Evolutionary conservation across 2,797 vertebrate genomes (phyloP).

Genomic region (Acrocephalus scirpaceus): DNA sequence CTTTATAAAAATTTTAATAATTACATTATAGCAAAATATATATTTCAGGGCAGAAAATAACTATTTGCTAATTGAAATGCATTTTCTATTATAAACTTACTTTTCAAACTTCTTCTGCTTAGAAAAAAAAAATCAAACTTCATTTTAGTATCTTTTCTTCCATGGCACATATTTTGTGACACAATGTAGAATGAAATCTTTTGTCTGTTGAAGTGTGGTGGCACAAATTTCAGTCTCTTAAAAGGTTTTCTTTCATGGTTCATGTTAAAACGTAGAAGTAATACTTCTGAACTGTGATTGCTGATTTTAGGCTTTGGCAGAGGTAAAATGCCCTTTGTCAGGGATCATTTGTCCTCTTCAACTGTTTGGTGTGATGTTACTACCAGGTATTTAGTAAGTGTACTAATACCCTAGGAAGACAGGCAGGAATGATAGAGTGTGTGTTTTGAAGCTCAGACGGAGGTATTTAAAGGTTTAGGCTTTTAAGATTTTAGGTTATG

Average conservation of each 20-base stretch:
- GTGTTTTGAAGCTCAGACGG: not conserved
- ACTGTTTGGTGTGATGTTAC: not conserved
- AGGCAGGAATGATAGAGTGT: not conserved
- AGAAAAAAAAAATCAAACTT: not conserved
- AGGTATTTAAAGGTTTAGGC: not conserved
- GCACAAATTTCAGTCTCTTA: not conserved
- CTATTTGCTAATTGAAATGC: not conserved
- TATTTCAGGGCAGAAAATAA: not conserved
- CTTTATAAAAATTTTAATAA: not conserved
- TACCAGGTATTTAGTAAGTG: not conserved
- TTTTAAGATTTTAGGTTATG: accelerated
- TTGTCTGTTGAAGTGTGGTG: not conserved
- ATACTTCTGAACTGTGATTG: not conserved
- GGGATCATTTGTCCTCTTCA: not conserved
- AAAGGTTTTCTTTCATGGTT: not conserved
- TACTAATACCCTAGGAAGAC: not conserved
- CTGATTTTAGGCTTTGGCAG: not conserved
- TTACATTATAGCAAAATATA: not conserved
- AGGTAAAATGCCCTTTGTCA: not conserved
- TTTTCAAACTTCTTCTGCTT: not conserved
- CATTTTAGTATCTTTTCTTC: not conserved
- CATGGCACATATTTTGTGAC: not conserved
- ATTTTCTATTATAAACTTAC: not conserved
- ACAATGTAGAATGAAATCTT: not conserved
- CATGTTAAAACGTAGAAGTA: not conserved